Evolutionary conservation across 2,888 invertebrate species (phyloP), one percentile per base, ranked within the genome.

Genomic region (Poecilus cupreus): DNA sequence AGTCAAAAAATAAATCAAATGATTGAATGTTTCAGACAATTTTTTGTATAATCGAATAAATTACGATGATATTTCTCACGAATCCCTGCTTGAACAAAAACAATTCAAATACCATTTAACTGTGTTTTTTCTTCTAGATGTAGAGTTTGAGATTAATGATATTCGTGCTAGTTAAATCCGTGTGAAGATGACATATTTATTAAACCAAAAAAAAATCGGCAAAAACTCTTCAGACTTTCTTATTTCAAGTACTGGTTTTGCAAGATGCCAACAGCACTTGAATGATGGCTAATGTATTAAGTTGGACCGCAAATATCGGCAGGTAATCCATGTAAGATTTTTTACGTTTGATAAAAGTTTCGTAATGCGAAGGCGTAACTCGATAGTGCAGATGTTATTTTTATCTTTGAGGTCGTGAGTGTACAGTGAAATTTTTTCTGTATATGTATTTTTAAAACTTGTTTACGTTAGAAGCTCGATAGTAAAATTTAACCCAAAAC

Each of bases 161-260:
- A 60, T 60, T 60, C 60, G 60, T 60, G 60, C 24, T 60, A 60
- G 60, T 24, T 24, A 60, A 60, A n/a, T 60, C 60, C 60, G 60
- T 60, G 64, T 68, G 64, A 68, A 68, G 64, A 68, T 68, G 64
- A 37, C 64, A 68, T 37, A 68, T 64, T 32, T 68, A 68, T 37
- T 68, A 32, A 32, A 8, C 16, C 13, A 68, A 32, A 26, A 68
- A 60, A 68, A 60, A 60, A n/a, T 57, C 32, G 0, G 37, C 32
- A 68, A 68, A 68, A 68, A 68, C 32, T 39, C 39, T 37, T 10
- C 32, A 68, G 18, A 68, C 64, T 68, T 68, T 68, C 64, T 37
- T 68, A 68, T 68, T 51, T 68, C 64, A 68, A 37, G 64, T 37
- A 68, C 64, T 37, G 37, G 64, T 68, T 68, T 68, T 68, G 64